A percentile compares a stretch with the other conserved stretches of the same genome.
Conservation (phyloP, 1,140 invertebrate species). For the Holotrichia oblita region DNA sequence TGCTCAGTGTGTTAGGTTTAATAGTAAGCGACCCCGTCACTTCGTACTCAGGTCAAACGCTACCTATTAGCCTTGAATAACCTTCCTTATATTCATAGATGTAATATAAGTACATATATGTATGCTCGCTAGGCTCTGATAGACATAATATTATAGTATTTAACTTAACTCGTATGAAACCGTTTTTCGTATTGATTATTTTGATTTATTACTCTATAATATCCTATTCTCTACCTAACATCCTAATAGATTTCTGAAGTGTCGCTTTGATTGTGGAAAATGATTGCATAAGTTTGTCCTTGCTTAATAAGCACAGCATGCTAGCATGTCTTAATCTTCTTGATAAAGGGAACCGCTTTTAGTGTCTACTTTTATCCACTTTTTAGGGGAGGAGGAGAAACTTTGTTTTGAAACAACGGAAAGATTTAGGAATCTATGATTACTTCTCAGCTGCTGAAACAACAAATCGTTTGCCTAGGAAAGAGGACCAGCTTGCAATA, state of each 20-base stretch:
- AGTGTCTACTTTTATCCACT: no score
- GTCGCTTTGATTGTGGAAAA: background rate
- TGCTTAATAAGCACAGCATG: no score
- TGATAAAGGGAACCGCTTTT: no score
- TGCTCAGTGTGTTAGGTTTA: background rate
- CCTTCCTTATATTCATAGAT: background rate
- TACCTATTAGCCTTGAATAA: background rate
- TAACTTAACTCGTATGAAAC: background rate
- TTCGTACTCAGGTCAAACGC: slow-evolving; percentile 11
- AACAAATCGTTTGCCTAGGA: no score
- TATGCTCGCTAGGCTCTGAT: background rate
- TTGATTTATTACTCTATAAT: background rate
- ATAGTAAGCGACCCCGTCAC: background rate
- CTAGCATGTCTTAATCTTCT: no score
- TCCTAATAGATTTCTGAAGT: background rate
- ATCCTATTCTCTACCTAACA: background rate
- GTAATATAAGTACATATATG: background rate
- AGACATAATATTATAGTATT: background rate
- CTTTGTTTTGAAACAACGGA: no score
- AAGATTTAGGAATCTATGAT: no score
- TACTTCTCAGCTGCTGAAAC: no score
- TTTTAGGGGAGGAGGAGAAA: no score
- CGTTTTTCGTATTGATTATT: background rate
- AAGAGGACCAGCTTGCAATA: no score
- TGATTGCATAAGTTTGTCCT: no score